Evolutionary conservation across 2,797 vertebrate genomes (phyloP), one percentile per base, ranked within the genome.

Genomic region (Aselliscus stoliczkanus): DNA sequence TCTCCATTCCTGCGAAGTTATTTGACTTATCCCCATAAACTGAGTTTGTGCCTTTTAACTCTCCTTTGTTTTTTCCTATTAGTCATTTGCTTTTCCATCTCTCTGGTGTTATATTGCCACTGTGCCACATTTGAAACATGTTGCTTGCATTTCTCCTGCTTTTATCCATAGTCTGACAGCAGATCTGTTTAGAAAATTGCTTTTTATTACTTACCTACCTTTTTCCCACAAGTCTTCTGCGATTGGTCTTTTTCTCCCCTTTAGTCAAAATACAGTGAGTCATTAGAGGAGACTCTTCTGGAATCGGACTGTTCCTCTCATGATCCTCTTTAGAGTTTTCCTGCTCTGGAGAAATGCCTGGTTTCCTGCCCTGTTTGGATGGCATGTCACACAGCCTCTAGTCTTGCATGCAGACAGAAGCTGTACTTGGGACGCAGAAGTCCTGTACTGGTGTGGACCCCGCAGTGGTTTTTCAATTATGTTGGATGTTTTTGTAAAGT

Each of bases 21-120:
- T 58, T 92, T 88, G 73, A 79, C 58, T 80, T 77, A 54, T 44
- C 81, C 69, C 64, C 20, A 54, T 52, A 37, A 62, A 90, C 21
- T 6, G 10, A 37, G 77, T 92, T 76, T 29, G 1, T 50, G 34
- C 52, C 31, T 85, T 60, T 83, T 47, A 4, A 29, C n/a, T 81
- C 47, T 60, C 50, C 12, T 90, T 87, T 69, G 29, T 65, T 94
- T 67, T 62, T 72, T 87, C 34, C 7, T 34, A n/a, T 83, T 56
- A 58, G 27, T 17, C 2, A 1, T 13, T 20, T 27, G 37, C 23
- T 70, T 88, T 60, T n/a, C 60, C 11, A 3, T 77, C 62, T 60
- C 42, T 27, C 67, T 5, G 13, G n/a, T 7, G 6, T 82, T 77
- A 73, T 44, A 47, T 64, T 60, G 42, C 15, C 75, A 29, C 3